Conservation (phyloP, 2,113 vertebrate species). For the Melierax canorus region DNA sequence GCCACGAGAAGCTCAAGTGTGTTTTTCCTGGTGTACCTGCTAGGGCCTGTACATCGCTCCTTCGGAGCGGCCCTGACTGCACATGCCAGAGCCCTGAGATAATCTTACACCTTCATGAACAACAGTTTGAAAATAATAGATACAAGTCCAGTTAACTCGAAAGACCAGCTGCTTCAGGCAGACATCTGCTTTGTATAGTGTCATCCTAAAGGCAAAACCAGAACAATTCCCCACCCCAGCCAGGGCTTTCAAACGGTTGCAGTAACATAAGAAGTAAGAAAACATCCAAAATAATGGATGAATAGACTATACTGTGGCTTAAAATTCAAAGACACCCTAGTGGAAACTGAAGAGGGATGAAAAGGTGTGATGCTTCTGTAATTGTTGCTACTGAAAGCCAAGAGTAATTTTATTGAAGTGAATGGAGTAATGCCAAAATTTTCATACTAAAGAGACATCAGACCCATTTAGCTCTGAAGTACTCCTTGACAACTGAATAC, state of each 20-base stretch:
- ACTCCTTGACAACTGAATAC: background rate
- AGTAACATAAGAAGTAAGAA: background rate
- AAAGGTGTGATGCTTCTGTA: background rate
- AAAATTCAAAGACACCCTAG: background rate
- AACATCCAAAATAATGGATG: background rate
- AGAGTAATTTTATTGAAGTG: background rate
- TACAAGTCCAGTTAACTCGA: background rate
- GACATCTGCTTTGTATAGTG: background rate
- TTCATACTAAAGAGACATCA: background rate
- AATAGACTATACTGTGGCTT: background rate
- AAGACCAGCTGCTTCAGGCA: background rate
- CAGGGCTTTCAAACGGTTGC: background rate
- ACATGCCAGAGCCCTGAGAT: background rate
- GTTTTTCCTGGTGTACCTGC: background rate
- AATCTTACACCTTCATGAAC: background rate
- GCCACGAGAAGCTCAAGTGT: background rate
- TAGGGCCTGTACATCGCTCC: background rate
- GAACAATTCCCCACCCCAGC: background rate
- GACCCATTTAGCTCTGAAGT: background rate
- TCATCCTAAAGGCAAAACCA: background rate
- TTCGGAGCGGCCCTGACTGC: background rate
- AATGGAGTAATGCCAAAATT: background rate
- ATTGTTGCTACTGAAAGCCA: background rate
- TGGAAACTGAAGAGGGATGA: background rate
- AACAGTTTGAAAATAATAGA: background rate